Base-by-base conservation (phyloP, 2,888 invertebrate species). In the Acrobasis consociella region DNA sequence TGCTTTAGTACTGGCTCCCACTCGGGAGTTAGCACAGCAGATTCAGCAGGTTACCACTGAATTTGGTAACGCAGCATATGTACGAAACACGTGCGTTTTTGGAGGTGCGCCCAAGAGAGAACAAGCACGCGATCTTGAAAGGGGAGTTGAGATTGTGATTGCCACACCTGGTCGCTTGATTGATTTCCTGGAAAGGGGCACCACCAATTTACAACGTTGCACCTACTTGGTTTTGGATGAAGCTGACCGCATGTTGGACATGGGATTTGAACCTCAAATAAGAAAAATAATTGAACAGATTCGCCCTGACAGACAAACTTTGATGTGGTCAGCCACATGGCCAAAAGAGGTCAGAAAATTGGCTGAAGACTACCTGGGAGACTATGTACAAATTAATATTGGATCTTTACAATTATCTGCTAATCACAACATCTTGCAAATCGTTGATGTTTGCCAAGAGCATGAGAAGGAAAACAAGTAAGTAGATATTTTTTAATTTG, bases 241-340 rank as follows among this genome's bases (percentile, higher is more conserved):
- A 86, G 98, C 98, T 65, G 98, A 99, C 83, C 94, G 98, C 59
- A 99, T 99, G 99, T 93, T 99, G 76, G 98, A 99, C 88, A 99
- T 99, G 99, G 99, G 99, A 67, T 99, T 99, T 85, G 98, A 99
- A 85, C 98, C 98, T 5, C 98, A 99, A 87, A 98, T 99, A 71
- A 94, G 98, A 62, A 98, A 98, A 88, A 97, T 99, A 75, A 94
- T 98, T 72, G 97, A 97, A 78, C 98, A 98, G 87, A 97, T 98
- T 73, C 93, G 98, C 71, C 98, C 98, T 15, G 98, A 99, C 81
- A 93, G 99, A 76, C 99, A 99, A 87, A 98, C 98, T 13, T 93
- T 99, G 52, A 99, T 99, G 99, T 99, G 98, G 97, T 98, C 98
- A 69, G 99, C 99, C 0, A 99, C 99, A n/a, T 99, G 99, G 99